Conservation (phyloP, 2,113 vertebrate species). For the Spilogale gracilis region DNA sequence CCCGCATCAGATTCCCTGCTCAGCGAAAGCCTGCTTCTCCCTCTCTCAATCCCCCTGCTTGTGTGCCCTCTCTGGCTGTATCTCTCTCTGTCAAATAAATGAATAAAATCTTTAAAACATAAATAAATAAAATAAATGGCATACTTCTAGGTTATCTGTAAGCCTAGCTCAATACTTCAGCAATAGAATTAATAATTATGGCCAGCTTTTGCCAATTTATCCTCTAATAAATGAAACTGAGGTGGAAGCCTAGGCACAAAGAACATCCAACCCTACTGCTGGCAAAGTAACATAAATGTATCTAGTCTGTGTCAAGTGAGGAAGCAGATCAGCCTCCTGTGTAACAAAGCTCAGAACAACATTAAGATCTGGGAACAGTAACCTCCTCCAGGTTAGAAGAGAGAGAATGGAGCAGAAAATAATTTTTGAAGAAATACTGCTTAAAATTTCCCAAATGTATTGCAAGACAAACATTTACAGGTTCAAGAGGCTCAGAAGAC, state of each 20-base stretch:
- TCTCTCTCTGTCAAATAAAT: no score
- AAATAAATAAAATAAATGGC: background rate
- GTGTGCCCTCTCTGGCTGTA: no score
- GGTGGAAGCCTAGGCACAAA: background rate
- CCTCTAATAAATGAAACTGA: slow-evolving; percentile 19
- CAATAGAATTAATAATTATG: background rate
- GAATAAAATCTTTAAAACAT: no score
- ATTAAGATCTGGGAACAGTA: background rate
- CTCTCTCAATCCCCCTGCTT: no score
- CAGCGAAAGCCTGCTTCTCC: no score
- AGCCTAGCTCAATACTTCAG: background rate
- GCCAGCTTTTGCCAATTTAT: background rate
- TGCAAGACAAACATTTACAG: slow-evolving; percentile 39
- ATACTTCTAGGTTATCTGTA: background rate
- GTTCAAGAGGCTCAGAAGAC: slow-evolving; percentile 44
- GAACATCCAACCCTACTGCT: background rate
- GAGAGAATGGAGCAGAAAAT: background rate
- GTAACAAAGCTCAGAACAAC: background rate
- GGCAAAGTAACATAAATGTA: background rate
- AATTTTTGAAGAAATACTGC: background rate
- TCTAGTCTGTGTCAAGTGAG: background rate
- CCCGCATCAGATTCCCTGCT: no score
- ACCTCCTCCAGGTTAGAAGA: background rate
- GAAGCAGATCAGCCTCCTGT: background rate
- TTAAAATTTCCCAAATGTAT: slow-evolving; percentile 1